Base-by-base conservation (phyloP, 2,113 vertebrate species). In the Microtus ochrogaster region DNA sequence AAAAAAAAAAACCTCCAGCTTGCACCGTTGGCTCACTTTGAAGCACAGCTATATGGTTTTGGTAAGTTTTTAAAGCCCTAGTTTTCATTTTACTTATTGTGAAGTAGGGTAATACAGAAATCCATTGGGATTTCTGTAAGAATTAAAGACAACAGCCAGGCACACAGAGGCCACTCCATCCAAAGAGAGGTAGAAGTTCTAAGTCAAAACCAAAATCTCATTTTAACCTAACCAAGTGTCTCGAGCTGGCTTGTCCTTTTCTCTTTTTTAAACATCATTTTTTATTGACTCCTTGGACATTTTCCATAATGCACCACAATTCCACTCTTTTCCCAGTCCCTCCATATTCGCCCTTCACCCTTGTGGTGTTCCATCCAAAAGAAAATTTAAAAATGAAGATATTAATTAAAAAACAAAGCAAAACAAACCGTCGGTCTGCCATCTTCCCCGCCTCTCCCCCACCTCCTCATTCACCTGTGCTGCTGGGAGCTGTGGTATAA, bases 191-290 rank as follows among this genome's bases (percentile, higher is more conserved):
- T 91, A 73, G 77, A 89, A 77, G 44, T 22, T 41, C 68, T 83
- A 74, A 89, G 91, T 92, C 83, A 76, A 91, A 91, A 74, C 11
- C 72, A 58, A 39, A 94, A 89, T 28, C 49, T 39, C 33, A 84
- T n/a, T 76, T 88, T 58, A 70, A 91, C 55, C 83, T 77, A 89
- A 85, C 4, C 47, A 49, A 13, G 10, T 63, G 63, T 77, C 73
- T 97, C 26, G 19, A 55, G 77, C 81, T 87, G 87, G 70, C 44
- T 83, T 83, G 14, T 63, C 26, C 36, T 74, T 72, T 86, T 19
- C 41, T 89, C 74, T 86, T 70, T 58, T 58, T 58, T 58, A 58
- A 58, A 58, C 55, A 58, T 58, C 58, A 58, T 58, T 58, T 58
- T 58, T 58, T 58, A 58, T 58, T 58, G 19, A 58, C 58, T 58